These are phyloP conservation scores for Limonius californicus DNA, from an alignment of 1,140 invertebrate genomes.

Conservation along the genomic window DNA sequence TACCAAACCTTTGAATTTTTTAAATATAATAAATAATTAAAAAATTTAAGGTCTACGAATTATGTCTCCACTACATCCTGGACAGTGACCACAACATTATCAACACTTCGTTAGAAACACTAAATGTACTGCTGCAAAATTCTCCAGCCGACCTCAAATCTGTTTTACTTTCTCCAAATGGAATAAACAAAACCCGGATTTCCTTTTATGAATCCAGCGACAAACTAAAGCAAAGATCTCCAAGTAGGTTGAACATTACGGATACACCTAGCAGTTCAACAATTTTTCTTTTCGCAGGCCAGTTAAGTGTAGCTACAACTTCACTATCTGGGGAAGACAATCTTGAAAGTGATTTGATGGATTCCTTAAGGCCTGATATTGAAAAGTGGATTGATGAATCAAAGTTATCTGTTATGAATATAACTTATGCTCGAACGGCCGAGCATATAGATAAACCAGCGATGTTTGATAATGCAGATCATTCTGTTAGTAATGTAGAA, in stretches of 20 bases:
- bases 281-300: constrained; percentile 38
- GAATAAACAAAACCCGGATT: constrained; percentile 53
- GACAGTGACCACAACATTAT: constrained; percentile 80
- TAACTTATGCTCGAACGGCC: constrained; percentile 28
- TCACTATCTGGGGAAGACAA: constrained; percentile 41
- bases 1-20: not conserved
- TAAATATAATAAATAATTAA: not conserved
- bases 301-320: constrained; percentile 46
- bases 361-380: constrained; percentile 39
- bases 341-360: constrained; percentile 41
- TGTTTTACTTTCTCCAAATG: constrained; percentile 56
- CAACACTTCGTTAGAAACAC: constrained; percentile 75
- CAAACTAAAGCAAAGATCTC: constrained; percentile 49
- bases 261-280: too few relatives aligned
- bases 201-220: constrained; percentile 36
- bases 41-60: constrained; percentile 67
- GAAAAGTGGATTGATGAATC: constrained; percentile 45
- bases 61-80: constrained; percentile 68
- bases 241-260: constrained; percentile 46
- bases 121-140: constrained; percentile 68
- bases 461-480: not conserved
- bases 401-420: constrained; percentile 40
- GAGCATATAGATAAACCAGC: constrained; percentile 24
- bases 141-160: constrained; percentile 58
- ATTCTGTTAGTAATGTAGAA: not conserved